Conservation (phyloP, 2,797 vertebrate species). For the Leptoclinus maculatus region DNA sequence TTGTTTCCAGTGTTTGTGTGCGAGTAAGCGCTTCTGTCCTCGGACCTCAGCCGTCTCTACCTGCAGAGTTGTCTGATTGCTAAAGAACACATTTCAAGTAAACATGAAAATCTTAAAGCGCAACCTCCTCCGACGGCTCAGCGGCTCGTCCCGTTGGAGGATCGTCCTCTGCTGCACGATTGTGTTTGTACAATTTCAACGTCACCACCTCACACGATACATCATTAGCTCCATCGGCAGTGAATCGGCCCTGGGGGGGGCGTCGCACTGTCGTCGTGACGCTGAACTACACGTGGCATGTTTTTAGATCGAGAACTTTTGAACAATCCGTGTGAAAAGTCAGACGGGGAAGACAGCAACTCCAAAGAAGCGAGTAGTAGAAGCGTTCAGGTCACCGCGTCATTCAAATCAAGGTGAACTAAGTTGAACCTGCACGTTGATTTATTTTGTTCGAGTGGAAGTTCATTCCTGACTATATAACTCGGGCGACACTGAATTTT, state of each 20-base stretch:
- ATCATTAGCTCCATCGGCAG: conserved; percentile 52
- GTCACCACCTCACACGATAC: conserved; percentile 46
- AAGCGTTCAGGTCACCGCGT: no score
- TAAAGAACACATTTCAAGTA: conserved; percentile 65
- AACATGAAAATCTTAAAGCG: conserved; percentile 60
- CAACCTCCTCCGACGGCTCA: conserved; percentile 34
- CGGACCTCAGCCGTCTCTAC: neutral
- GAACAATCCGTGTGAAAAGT: conserved; percentile 22
- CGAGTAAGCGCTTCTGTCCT: neutral
- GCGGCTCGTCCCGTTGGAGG: conserved; percentile 29
- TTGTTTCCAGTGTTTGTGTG: conserved; percentile 4
- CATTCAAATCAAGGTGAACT: no score
- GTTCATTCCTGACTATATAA: neutral
- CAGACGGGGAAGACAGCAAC: conserved; percentile 14
- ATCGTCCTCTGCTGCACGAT: conserved; percentile 52
- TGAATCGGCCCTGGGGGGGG: conserved; percentile 34
- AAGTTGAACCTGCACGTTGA: no score
- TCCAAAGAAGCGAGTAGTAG: neutral
- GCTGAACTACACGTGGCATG: conserved; percentile 56
- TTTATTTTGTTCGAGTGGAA: neutral
- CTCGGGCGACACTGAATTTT: neutral
- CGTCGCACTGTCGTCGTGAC: conserved; percentile 47
- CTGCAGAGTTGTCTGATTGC: conserved; percentile 36
- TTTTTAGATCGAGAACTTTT: conserved; percentile 52
- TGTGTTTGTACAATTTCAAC: conserved; percentile 49